These are phyloP conservation scores for Tachysurus fulvidraco DNA, from an alignment of 2,113 vertebrate genomes.

Conservation along the genomic window DNA sequence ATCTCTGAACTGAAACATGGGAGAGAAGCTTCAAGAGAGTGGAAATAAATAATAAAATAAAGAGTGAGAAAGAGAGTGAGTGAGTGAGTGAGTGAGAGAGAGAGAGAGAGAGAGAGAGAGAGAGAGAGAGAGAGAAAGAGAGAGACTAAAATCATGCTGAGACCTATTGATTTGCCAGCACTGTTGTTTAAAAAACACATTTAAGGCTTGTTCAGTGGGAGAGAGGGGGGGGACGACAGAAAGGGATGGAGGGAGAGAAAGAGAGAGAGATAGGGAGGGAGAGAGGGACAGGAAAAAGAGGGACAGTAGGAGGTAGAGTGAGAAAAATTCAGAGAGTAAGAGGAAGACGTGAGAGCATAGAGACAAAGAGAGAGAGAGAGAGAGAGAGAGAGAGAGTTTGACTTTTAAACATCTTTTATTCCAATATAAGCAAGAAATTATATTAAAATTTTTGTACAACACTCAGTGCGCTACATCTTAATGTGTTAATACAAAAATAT, in stretches of 20 bases:
- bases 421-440: too few relatives aligned
- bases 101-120: not conserved
- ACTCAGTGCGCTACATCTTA: too few relatives aligned
- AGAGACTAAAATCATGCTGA: conserved; percentile 16
- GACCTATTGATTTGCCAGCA: conserved; percentile 19
- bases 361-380: too few relatives aligned
- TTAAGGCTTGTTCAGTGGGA: conserved; percentile 1
- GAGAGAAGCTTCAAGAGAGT: conserved; percentile 8
- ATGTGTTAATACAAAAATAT: too few relatives aligned
- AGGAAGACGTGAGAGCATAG: too few relatives aligned
- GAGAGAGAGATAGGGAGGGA: not conserved
- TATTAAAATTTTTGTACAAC: too few relatives aligned
- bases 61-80: not conserved
- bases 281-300: too few relatives aligned
- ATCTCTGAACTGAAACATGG: conserved; percentile 11
- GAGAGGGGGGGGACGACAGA: not conserved
- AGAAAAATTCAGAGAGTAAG: too few relatives aligned
- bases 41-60: not conserved
- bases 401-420: too few relatives aligned
- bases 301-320: too few relatives aligned
- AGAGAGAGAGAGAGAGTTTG: too few relatives aligned
- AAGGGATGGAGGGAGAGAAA: not conserved
- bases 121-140: not conserved
- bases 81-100: not conserved
- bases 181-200: conserved; percentile 34